Conservation (phyloP, 1,140 invertebrate species). For the Apis mellifera region Amel_HAv3.1 CM009938.2:12248501-12249000, state of each 20-base stretch:
- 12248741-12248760: background rate
- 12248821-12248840: background rate
- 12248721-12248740: background rate
- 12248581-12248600: background rate
- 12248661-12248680: background rate
- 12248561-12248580: background rate
- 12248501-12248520: no score
- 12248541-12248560: background rate
- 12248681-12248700: background rate
- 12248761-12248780: background rate
- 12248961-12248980: no score
- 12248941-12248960: no score
- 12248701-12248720: background rate
- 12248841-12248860: no score
- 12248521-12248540: no score
- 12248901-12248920: background rate
- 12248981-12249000: background rate
- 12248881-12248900: background rate
- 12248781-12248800: background rate
- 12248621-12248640: background rate
- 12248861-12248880: no score
- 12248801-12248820: background rate
- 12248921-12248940: no score
- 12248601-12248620: background rate
- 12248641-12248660: background rate